These are phyloP conservation scores for Hydrotaea diabolus DNA, from an alignment of 2,888 invertebrate species.

Conservation along the genomic window DNA sequence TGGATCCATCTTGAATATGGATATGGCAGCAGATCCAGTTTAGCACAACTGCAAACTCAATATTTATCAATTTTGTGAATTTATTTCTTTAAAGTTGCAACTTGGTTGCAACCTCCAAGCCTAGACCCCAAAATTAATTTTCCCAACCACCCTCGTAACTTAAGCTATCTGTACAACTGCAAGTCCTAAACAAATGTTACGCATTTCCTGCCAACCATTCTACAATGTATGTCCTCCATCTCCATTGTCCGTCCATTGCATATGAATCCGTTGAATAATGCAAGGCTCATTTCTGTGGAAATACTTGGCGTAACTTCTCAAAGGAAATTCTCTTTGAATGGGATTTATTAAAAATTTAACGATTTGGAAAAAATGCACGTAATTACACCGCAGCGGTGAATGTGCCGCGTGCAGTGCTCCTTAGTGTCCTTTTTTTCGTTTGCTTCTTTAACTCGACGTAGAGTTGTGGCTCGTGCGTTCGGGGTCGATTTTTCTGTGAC, in stretches of 20 bases:
- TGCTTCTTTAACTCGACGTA: background rate
- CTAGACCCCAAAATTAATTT: too few species aligned
- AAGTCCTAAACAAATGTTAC: background rate
- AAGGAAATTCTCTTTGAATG: conserved; percentile 1
- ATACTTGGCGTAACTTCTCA: background rate
- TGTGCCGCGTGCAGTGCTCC: background rate
- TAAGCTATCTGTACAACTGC: background rate
- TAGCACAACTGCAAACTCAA: too few species aligned
- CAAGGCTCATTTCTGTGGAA: conserved; percentile 34
- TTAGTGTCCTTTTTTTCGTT: background rate
- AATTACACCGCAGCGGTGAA: background rate
- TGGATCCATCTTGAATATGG: too few species aligned
- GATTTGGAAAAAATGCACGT: background rate
- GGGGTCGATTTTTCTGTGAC: background rate
- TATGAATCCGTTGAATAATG: conserved; percentile 55
- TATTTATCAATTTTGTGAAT: too few species aligned
- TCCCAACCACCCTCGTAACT: background rate
- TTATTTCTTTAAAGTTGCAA: too few species aligned
- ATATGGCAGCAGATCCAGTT: too few species aligned
- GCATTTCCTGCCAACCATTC: background rate
- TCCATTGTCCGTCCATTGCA: too few species aligned
- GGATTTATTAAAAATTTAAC: conserved; percentile 9
- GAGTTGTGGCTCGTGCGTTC: background rate
- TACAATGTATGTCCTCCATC: too few species aligned
- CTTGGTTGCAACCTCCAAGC: too few species aligned